Percentiles rank a stretch among this genome's conserved stretches.
These are phyloP conservation scores for Tapirus indicus DNA, from an alignment of 2,797 vertebrate genomes.

Conservation along the genomic window DNA sequence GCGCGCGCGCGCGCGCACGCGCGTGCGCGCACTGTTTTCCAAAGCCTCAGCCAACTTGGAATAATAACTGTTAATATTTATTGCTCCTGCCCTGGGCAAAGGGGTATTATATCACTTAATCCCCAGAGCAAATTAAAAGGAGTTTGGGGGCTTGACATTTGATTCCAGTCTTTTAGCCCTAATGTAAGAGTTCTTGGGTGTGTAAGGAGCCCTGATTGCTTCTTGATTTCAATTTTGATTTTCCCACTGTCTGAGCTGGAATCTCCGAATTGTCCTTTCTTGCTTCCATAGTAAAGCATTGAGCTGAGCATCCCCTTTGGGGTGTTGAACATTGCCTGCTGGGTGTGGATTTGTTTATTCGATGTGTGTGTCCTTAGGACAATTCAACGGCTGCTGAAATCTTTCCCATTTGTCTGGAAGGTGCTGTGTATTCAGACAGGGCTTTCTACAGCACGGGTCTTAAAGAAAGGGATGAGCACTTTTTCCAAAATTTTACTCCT, in stretches of 20 bases:
- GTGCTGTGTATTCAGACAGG: accelerated
- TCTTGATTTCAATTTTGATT: neutral
- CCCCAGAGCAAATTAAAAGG: slow-evolving; percentile 8
- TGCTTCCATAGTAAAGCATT: slow-evolving; percentile 93
- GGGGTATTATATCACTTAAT: neutral
- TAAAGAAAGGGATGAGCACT: neutral
- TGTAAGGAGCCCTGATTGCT: neutral
- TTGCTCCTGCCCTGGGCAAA: neutral
- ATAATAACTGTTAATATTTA: slow-evolving; percentile 38
- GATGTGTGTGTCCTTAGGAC: slow-evolving; percentile 93
- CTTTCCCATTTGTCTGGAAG: slow-evolving; percentile 91
- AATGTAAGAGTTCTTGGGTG: neutral
- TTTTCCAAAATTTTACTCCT: neutral
- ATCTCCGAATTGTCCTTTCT: slow-evolving; percentile 88
- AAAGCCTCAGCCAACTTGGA: neutral
- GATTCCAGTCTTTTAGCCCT: neutral
- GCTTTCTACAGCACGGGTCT: accelerated
- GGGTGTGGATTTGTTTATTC: slow-evolving; percentile 93
- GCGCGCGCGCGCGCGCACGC: too few species aligned
- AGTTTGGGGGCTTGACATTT: neutral
- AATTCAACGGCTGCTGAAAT: slow-evolving; percentile 92
- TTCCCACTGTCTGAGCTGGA: neutral
- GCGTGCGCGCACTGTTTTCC: neutral
- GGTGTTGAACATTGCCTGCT: slow-evolving; percentile 92
- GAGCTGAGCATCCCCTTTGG: slow-evolving; percentile 92